Evolutionary conservation across 2,888 invertebrate genomes (phyloP), one percentile per base, ranked within the genome.

Genomic region (Ernsta delagoae): DNA sequence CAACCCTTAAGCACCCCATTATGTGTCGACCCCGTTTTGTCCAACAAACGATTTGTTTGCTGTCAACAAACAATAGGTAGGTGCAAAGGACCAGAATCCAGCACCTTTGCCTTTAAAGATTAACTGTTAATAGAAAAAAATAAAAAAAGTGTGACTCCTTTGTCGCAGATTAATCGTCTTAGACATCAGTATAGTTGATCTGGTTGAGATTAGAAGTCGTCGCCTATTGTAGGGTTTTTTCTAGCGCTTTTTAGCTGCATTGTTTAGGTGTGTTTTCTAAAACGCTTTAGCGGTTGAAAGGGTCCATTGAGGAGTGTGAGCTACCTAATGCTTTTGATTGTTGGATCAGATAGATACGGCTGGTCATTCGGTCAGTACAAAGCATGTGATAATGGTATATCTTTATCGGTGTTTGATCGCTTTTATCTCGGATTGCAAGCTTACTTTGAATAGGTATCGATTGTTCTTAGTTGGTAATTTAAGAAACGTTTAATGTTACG

Each of bases 31-130:
- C 89, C 87, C 80, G 85, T 88, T 89, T 87, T 83, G 87, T 79
- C 79, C 84, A 87, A 87, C 88, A 89, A 90, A 91, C 91, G 89
- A 92, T 93, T 92, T 92, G 92, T 92, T 93, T 91, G 88, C 86
- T 86, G 91, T 89, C 90, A 90, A 86, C 87, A 87, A 87, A 92
- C 90, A 92, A 92, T 83, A 83, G 85, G 84, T 86, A 90, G 90
- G 90, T 90, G 90, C 83, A 84, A 89, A 87, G 12, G 41, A 31
- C 39, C 54, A 39, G 60, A 60, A 77, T 78, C 72, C 78, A 81
- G 78, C 77, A 66, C 65, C 60, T 78, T 83, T 82, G 79, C 83
- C 80, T 79, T 73, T 70, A 75, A 45, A 89, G 87, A 88, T 89
- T 87, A 89, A 89, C 87, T 80, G 85, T 84, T 86, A 86, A 86